These are phyloP conservation scores for Hecatera dysodea DNA, from an alignment of 2,888 invertebrate genomes.

Conservation along the genomic window DNA sequence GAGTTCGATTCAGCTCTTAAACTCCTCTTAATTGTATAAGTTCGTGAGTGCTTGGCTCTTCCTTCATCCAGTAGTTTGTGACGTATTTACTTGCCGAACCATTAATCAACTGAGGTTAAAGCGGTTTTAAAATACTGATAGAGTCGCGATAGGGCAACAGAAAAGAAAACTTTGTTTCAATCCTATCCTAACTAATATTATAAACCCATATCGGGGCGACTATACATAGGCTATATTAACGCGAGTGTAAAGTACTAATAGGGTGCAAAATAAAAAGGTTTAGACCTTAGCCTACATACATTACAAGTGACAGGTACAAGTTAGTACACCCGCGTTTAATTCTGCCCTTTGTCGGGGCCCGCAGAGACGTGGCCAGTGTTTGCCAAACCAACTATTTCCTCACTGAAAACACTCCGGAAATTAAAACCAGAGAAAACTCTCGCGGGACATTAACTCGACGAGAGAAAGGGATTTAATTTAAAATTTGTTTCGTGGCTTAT, in stretches of 20 bases:
- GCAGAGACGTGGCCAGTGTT: constrained; percentile 64
- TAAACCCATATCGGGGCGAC: too few species aligned
- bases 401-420: constrained; percentile 86
- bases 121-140: neutral
- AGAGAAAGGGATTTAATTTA: constrained; percentile 85
- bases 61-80: constrained; percentile 23
- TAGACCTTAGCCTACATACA: neutral
- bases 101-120: constrained; percentile 14
- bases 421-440: constrained; percentile 88
- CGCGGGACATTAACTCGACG: constrained; percentile 84
- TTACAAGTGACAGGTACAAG: constrained; percentile 22
- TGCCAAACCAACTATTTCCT: constrained; percentile 87
- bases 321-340: constrained; percentile 42
- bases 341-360: constrained; percentile 43
- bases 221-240: too few species aligned
- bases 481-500: constrained; percentile 81
- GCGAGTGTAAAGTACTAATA: neutral
- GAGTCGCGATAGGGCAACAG: neutral
- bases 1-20: constrained; percentile 11
- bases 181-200: too few species aligned
- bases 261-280: constrained; percentile 8
- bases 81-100: constrained; percentile 28
- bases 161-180: neutral
- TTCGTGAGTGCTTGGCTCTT: constrained; percentile 22
- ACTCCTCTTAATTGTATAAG: constrained; percentile 18